Conservation (phyloP, 2,113 vertebrate genomes). For the Alexandromys fortis region DNA sequence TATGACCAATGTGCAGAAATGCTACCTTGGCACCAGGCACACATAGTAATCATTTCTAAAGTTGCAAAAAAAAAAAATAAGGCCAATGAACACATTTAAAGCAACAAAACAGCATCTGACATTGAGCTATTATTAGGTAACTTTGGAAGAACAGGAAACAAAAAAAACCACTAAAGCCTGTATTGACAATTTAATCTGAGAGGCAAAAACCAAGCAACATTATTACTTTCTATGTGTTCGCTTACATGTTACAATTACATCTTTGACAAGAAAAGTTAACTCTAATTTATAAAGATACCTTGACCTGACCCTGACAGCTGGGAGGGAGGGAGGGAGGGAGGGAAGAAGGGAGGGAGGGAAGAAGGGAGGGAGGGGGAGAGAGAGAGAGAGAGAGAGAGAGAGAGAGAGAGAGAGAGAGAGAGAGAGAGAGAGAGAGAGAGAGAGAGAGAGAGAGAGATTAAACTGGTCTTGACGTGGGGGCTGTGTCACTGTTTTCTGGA, state of each 20-base stretch:
- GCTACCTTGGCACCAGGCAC: neutral
- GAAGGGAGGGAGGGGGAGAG: no score
- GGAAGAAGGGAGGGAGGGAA: accelerated
- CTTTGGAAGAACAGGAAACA: neutral
- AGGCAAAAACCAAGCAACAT: slow-evolving; percentile 55
- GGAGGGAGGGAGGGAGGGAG: no score
- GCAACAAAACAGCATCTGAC: neutral
- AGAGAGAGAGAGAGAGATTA: neutral
- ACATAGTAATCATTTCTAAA: slow-evolving; percentile 1
- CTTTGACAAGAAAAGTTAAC: slow-evolving; percentile 44
- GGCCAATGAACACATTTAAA: slow-evolving; percentile 42
- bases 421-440: no score
- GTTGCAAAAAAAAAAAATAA: slow-evolving; percentile 42
- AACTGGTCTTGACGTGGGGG: neutral
- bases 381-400: no score
- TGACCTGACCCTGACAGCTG: neutral
- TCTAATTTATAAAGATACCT: neutral
- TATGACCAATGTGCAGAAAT: slow-evolving; percentile 29
- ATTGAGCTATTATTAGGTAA: slow-evolving; percentile 29
- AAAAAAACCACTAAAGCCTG: slow-evolving; percentile 1
- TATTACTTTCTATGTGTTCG: slow-evolving; percentile 53
- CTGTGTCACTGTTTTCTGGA: slow-evolving; percentile 44
- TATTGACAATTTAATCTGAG: slow-evolving; percentile 54
- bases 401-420: neutral
- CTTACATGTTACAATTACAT: slow-evolving; percentile 37